Evolutionary conservation across 2,113 vertebrate genomes (phyloP), one percentile per base, ranked within the genome.

Genomic region (Cervus canadensis): DNA sequence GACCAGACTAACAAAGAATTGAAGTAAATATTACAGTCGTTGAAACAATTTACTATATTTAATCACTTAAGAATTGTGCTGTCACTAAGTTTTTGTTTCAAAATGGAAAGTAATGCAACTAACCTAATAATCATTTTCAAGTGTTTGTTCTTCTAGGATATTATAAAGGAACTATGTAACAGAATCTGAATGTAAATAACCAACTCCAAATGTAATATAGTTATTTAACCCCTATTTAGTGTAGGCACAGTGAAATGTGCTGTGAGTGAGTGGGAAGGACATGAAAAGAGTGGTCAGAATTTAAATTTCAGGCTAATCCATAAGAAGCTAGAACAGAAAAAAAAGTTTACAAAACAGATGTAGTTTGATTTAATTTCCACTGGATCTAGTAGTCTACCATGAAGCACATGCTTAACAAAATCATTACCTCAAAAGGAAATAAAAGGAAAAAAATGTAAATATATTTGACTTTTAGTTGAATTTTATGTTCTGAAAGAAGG

Each of bases 241-340:
- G 76, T n/a, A 87, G 79, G 89, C 93, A 95, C 78, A 96, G 94
- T 33, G 91, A 76, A 98, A 98, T 94, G 97, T 0, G 97, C 79
- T 60, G 93, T 97, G 97, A 96, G 81, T 91, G 92, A 8, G 92
- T 7, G 6, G 30, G 48, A 30, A 33, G 45, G 10, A 19, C 21
- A 3, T 43, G n/a, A 89, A 94, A 96, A 91, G 96, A 97, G 14
- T 48, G 19, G 16, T 64, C 62, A 56, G 48, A 78, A 96, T 89
- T 76, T n/a, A 91, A 98, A 87, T 40, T 95, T 92, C 25, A 93
- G 92, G 93, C 67, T 19, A 54, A 97, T 91, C 74, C 87, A 95
- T 26, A 95, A 97, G 88, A 97, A 89, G 78, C 95, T 89, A 93
- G 87, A 96, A 89, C 86, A 30, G 74, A 89, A 96, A 30, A 95